phyloP scores from a whole-genome alignment of 1,140 invertebrate species.

The Oncopeltus fasciatus region DNA sequence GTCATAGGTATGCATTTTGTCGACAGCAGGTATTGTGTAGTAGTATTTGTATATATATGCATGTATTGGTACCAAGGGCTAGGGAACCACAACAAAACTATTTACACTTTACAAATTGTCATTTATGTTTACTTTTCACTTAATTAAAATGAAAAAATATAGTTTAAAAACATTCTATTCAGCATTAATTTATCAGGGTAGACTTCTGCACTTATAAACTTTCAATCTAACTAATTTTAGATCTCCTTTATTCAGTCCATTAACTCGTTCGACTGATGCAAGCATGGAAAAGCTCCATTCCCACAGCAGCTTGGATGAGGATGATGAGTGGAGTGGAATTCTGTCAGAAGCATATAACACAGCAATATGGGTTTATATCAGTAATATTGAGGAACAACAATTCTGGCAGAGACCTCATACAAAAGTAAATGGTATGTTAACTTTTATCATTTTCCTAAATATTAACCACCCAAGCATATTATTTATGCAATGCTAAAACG shows the following conservation, averaged over 20 bases:
- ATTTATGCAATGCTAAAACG: no score
- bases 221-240: neutral
- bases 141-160: neutral
- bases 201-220: neutral
- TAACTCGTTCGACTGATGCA: conserved; percentile 52
- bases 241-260: conserved; percentile 27
- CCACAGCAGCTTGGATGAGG: conserved; percentile 41
- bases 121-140: no score
- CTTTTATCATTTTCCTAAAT: neutral
- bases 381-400: conserved; percentile 51
- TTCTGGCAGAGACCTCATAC: conserved; percentile 47
- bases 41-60: no score
- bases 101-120: no score
- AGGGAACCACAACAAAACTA: no score
- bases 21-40: no score
- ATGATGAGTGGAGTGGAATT: conserved; percentile 46
- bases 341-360: conserved; percentile 56
- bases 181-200: neutral
- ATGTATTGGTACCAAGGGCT: no score
- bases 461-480: no score
- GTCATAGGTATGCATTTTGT: no score
- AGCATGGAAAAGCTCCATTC: conserved; percentile 50
- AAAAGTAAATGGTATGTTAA: neutral
- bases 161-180: neutral
- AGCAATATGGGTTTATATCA: conserved; percentile 58